Evolutionary conservation across 2,797 vertebrate species (phyloP), one percentile per base, ranked within the genome.

Genomic region (Acanthurus tractus): DNA sequence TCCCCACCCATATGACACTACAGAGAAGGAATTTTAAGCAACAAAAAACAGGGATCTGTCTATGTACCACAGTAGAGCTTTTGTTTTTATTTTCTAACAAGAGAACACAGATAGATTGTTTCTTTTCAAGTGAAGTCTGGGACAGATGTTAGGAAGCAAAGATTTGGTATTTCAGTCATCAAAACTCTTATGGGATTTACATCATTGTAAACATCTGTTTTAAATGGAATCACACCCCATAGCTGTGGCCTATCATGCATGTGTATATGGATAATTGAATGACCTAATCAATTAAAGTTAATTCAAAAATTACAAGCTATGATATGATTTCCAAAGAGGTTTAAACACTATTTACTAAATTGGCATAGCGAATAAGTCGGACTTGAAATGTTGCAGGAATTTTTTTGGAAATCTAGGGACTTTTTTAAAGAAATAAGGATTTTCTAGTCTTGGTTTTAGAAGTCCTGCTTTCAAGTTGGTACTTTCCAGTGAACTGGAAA

Each of bases 1-100:
- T 70, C 81, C 78, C 82, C 76, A 53, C 78, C 71, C 69, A 1
- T 45, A 68, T 87, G 84, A 91, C 87, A 78, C 63, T 70, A 59
- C 55, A 72, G 57, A 66, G 67, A 71, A 79, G 56, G 74, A 88
- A 86, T 83, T 69, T 73, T 62, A 83, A 74, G 74, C 49, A n/a
- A 50, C 67, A 81, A 61, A 53, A 55, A 81, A 22, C 55, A 70
- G 14, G 56, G 23, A 46, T 71, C 50, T 58, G 52, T 48, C 49
- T 56, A 17, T 68, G 13, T 55, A 49, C 17, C 65, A 54, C 9
- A 54, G 38, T 42, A 58, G 23, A 71, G 54, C 17, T 52, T 25
- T 64, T 7, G 38, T 64, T 62, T 55, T 50, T 8, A 17, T 8
- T 56, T 42, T 57, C 9, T 9, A 3, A 22, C 46, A 55, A 11